Conservation (phyloP, 2,888 invertebrate species). For the Heliconius charithonia region DNA sequence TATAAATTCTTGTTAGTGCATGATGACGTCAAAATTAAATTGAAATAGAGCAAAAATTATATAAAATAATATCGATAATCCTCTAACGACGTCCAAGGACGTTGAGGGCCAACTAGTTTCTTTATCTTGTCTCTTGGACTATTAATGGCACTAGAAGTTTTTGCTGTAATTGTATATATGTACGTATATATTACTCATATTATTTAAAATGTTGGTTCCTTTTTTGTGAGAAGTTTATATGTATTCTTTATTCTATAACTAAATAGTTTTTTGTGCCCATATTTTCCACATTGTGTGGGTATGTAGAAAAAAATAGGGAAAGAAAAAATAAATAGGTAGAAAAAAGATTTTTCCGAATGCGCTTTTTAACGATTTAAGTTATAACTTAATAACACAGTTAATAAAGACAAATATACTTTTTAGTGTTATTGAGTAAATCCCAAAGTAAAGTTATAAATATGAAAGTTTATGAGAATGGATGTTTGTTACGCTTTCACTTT, state of each 20-base stretch:
- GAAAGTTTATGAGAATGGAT: too few species aligned
- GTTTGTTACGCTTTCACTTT: too few species aligned
- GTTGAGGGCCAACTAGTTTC: constrained; percentile 19
- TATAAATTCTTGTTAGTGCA: neutral
- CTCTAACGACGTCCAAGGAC: constrained; percentile 14
- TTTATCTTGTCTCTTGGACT: constrained; percentile 11
- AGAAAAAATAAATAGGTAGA: too few species aligned
- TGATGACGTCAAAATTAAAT: neutral
- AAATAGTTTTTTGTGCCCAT: neutral
- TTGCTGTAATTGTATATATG: constrained; percentile 1
- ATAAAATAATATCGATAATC: constrained; percentile 18
- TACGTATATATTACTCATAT: neutral
- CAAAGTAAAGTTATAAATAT: too few species aligned
- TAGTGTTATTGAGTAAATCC: too few species aligned
- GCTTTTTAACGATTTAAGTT: too few species aligned
- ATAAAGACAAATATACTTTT: too few species aligned
- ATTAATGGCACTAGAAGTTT: constrained; percentile 14
- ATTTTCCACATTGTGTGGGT: neutral
- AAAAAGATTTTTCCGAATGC: too few species aligned
- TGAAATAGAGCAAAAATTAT: neutral
- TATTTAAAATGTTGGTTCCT: neutral
- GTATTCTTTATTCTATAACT: neutral
- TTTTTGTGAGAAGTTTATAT: neutral
- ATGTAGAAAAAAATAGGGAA: too few species aligned
- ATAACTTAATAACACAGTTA: too few species aligned